Evolutionary conservation across 2,797 vertebrate species (phyloP), one percentile per base, ranked within the genome.

Genomic region (Serranus cabrilla): DNA sequence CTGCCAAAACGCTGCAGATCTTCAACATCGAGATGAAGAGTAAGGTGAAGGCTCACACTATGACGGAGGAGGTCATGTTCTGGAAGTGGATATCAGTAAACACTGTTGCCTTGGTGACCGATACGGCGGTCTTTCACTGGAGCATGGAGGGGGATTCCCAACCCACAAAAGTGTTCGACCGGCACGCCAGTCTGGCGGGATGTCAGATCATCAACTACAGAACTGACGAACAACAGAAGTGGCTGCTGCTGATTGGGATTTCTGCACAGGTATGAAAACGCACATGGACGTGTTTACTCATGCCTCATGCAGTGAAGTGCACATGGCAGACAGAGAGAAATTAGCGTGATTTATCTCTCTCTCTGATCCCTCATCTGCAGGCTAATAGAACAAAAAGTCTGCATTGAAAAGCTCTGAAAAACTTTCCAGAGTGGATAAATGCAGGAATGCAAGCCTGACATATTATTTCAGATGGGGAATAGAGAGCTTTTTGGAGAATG

Each of bases 1-100:
- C 97, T 62, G 97, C 96, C 67, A 98, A 98, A 92, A 98, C 96
- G 0, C 96, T 99, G 84, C 98, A 98, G 87, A 98, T 98, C 83
- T 98, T 99, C 91, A 99, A 98, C 93, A 98, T 98, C 71, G 97
- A 98, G 91, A 97, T 97, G 96, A 98, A 98, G 94, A 99, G 96
- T 78, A 99, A 98, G 93, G 94, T 98, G 95, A 99, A 98, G 93
- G 96, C 97, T 65, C 97, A 99, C 88, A 96, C 96, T 0, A 97
- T 97, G 96, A 91, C 95, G 0, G 98, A 99, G 65, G 97, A 98
- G 79, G 96, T 98, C 80, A 95, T 97, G 93, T 98, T 98, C 92
- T 98, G 97, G 97, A 98, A 98, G 78, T 98, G 97, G 97, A 96
- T 98, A 91, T 98, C 97, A 1, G 94, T 97, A 34, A 97, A 97